Evolutionary conservation across 1,140 invertebrate genomes (phyloP).

Genomic region (Diuraphis noxia): DNA sequence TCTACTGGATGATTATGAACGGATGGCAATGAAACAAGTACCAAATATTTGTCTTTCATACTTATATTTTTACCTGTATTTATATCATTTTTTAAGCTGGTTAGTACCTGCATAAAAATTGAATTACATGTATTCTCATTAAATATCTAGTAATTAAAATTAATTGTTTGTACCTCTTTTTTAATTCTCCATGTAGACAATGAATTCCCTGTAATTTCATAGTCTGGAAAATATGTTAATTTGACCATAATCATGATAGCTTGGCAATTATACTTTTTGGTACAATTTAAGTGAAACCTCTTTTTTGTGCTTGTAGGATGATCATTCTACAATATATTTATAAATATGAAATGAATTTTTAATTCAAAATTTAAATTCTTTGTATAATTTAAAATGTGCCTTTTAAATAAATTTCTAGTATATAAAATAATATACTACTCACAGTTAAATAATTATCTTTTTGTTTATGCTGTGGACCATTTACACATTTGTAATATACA

Average conservation of each 20-base stretch:
- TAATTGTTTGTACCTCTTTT: background rate
- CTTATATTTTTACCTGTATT: background rate
- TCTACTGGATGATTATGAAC: background rate
- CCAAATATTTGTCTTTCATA: background rate
- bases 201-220: background rate
- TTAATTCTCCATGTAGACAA: background rate
- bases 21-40: background rate
- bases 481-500: background rate
- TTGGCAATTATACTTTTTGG: no score
- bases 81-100: background rate
- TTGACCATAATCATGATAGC: no score
- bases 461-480: background rate
- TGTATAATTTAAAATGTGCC: no score
- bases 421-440: no score
- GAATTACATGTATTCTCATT: background rate
- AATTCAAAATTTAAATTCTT: no score
- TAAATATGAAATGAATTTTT: no score
- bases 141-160: background rate
- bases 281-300: no score
- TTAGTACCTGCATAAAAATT: no score
- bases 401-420: no score
- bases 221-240: background rate
- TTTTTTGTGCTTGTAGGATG: no score
- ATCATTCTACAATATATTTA: no score
- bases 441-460: background rate